Evolutionary conservation across 2,888 invertebrate species (phyloP).

Genomic region (Clanis bilineata): DNA sequence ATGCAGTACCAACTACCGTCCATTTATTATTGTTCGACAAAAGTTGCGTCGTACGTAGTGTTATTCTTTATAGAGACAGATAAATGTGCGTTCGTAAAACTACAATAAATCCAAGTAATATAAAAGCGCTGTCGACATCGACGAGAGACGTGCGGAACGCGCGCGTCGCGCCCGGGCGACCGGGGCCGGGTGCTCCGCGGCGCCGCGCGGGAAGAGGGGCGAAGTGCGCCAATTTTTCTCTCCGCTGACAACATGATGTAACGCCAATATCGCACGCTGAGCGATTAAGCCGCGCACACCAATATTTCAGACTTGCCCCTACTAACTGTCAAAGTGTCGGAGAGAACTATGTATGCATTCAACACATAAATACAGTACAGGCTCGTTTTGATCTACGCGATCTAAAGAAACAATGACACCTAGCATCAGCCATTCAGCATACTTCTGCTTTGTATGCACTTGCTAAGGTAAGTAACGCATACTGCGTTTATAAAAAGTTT

Average conservation of each 20-base stretch:
- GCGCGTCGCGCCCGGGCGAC: conserved; percentile 32
- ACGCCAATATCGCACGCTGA: conserved; percentile 82
- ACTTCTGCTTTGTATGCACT: too few relatives aligned
- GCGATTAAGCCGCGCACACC: conserved; percentile 81
- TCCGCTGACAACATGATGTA: conserved; percentile 82
- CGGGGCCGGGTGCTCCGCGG: too few relatives aligned
- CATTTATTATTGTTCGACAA: conserved; percentile 28
- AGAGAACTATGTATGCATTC: conserved; percentile 54
- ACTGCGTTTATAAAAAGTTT: too few relatives aligned
- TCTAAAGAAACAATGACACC: too few relatives aligned
- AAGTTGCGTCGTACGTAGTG: conserved; percentile 25
- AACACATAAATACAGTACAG: conserved; percentile 36
- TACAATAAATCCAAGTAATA: conserved; percentile 78
- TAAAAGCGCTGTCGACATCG: conserved; percentile 73
- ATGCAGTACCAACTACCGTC: neutral
- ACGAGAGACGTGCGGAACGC: conserved; percentile 51
- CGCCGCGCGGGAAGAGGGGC: conserved; percentile 47
- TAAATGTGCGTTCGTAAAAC: conserved; percentile 71
- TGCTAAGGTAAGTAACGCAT: too few relatives aligned
- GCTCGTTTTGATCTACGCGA: too few relatives aligned
- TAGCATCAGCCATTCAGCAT: too few relatives aligned
- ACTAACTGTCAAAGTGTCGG: conserved; percentile 79
- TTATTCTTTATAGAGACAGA: conserved; percentile 50
- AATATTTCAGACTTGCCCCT: conserved; percentile 81
- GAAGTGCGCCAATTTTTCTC: conserved; percentile 79